A percentile compares a stretch with the other conserved stretches of the same genome.
These are phyloP conservation scores for Idaea aversata DNA, from an alignment of 2,888 invertebrate genomes.

Conservation along the genomic window DNA sequence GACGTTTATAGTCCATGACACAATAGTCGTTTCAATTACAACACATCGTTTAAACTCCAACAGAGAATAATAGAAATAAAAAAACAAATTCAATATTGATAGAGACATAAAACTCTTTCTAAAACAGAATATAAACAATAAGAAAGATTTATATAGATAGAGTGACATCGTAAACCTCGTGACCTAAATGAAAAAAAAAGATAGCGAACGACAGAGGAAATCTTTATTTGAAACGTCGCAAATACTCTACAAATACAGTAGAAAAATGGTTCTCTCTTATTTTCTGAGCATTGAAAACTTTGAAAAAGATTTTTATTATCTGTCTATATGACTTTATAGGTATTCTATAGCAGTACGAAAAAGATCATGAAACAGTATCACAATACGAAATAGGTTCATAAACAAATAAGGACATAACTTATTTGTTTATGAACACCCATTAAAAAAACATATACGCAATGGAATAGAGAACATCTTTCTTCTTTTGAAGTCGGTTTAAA, in stretches of 20 bases:
- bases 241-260: neutral
- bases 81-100: conserved; percentile 35
- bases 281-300: neutral
- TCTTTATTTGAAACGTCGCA: conserved; percentile 2
- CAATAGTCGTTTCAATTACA: conserved; percentile 35
- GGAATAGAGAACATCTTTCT: too few species aligned
- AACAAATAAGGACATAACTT: too few species aligned
- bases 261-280: neutral
- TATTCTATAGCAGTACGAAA: too few species aligned
- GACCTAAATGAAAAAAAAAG: conserved; percentile 54
- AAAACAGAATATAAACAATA: conserved; percentile 51
- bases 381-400: too few species aligned
- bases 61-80: conserved; percentile 33
- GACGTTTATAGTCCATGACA: conserved; percentile 33
- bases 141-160: conserved; percentile 44
- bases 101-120: conserved; percentile 47
- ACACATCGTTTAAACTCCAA: conserved; percentile 32
- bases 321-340: too few species aligned
- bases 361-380: too few species aligned
- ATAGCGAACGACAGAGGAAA: conserved; percentile 16
- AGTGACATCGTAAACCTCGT: conserved; percentile 69
- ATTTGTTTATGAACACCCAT: too few species aligned
- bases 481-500: neutral
- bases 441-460: too few species aligned
- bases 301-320: neutral